Evolutionary conservation across 1,140 invertebrate genomes (phyloP), one percentile per base, ranked within the genome.

Genomic region (Trichonephila clavipes): DNA sequence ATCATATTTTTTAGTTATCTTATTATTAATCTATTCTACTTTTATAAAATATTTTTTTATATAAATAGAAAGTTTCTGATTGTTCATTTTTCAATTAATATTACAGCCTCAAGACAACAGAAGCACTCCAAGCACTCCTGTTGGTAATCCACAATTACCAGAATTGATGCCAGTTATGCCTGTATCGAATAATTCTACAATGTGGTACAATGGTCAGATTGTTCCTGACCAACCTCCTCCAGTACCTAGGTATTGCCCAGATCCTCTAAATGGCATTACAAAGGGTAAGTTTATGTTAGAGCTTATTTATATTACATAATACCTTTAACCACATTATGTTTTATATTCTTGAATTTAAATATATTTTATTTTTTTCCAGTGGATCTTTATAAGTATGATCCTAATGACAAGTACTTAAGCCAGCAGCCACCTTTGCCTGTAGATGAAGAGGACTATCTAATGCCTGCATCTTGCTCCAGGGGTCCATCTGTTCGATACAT

Each of bases 391-490:
- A 93, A 93, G 62, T 81, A 88, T 87, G 92, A 93, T 64, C 58
- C 85, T 82, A 66, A 40, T 72, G 92, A 93, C 12, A 93, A 93
- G 72, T 93, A 93, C 86, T 93, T 93, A 88, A 95, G 95, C 98
- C 16, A 97, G 97, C 95, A 95, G 18, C 87, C 98, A 34, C 97
- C 98, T 95, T 96, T 99, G 72, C 98, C 98, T 1, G 96, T 99
- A 5, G 99, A 99, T 95, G 98, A 99, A 95, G 98, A 99, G 95
- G 98, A 99, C 95, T 99, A 99, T 95, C 96, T 99, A 44, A 98
- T 99, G 97, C 99, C 99, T 62, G 98, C 98, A 5, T 97, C 98
- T 34, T 97, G 98, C 95, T 96, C 97, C 90, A 96, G 96, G 16
- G 94, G 94, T 69, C 94, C 95, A 28, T 94, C 95, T 44, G 94